Conservation (phyloP, 2,797 vertebrate genomes). For the Phataginus tetradactyla region DNA sequence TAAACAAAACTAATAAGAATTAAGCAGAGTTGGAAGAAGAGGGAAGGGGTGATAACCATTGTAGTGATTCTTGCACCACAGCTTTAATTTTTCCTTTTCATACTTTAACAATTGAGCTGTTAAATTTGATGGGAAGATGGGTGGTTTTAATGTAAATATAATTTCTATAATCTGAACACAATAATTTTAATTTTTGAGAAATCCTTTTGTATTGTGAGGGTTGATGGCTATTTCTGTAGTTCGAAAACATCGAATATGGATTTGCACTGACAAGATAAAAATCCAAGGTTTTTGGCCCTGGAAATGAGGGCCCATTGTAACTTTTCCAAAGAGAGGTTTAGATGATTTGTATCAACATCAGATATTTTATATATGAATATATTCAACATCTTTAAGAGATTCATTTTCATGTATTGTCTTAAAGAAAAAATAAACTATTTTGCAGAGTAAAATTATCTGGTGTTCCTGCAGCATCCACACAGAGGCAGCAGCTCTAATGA, state of each 20-base stretch:
- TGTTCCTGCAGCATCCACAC: slow-evolving; percentile 63
- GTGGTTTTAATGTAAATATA: slow-evolving; percentile 81
- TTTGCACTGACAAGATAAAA: slow-evolving; percentile 89
- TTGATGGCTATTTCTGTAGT: slow-evolving; percentile 84
- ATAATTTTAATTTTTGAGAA: slow-evolving; percentile 83
- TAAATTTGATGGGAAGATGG: slow-evolving; percentile 76
- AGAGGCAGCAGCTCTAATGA: slow-evolving; percentile 56
- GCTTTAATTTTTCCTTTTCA: slow-evolving; percentile 86
- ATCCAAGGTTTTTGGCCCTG: slow-evolving; percentile 84
- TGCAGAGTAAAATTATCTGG: slow-evolving; percentile 83
- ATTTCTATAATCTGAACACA: slow-evolving; percentile 85
- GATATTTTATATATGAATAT: slow-evolving; percentile 87
- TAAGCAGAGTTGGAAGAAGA: slow-evolving; percentile 69
- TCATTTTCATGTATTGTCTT: slow-evolving; percentile 85
- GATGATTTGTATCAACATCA: slow-evolving; percentile 86
- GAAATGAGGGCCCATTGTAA: slow-evolving; percentile 81
- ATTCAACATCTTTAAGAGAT: slow-evolving; percentile 85
- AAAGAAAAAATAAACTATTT: slow-evolving; percentile 84
- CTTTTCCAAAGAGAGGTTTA: slow-evolving; percentile 86
- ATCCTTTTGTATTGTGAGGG: slow-evolving; percentile 86
- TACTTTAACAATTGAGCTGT: slow-evolving; percentile 83
- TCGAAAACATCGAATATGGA: slow-evolving; percentile 84
- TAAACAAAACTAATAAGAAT: slow-evolving; percentile 77
- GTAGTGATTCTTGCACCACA: slow-evolving; percentile 84
- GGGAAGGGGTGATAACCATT: slow-evolving; percentile 64